These are phyloP conservation scores for Altica lythri DNA, from an alignment of 2,888 invertebrate species.

Conservation along the genomic window DNA sequence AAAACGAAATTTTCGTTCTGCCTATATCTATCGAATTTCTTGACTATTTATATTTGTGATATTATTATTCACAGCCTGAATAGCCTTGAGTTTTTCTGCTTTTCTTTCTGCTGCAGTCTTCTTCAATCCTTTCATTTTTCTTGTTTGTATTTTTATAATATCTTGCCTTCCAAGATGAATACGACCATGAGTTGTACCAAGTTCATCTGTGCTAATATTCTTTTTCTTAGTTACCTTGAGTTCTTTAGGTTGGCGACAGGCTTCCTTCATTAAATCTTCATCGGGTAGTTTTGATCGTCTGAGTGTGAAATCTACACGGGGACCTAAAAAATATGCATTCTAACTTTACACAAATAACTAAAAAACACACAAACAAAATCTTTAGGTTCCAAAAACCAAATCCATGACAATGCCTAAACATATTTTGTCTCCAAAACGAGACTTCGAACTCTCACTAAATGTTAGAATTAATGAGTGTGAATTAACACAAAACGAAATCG, in stretches of 20 bases:
- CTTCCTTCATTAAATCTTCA: conserved; percentile 83
- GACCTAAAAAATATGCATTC: conserved; percentile 65
- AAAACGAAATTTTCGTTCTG: neutral
- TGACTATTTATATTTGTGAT: conserved; percentile 11
- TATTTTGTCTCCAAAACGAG: too few species aligned
- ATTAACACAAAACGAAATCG: too few species aligned
- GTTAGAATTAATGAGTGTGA: too few species aligned
- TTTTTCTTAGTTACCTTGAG: conserved; percentile 83
- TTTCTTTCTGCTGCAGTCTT: conserved; percentile 74
- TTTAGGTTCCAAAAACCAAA: neutral
- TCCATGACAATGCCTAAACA: too few species aligned
- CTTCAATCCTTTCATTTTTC: conserved; percentile 88
- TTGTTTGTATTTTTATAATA: conserved; percentile 80
- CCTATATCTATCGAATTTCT: conserved; percentile 9
- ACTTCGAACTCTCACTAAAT: too few species aligned
- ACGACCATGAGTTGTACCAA: conserved; percentile 89
- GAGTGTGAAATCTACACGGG: conserved; percentile 84
- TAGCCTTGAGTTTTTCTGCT: conserved; percentile 56
- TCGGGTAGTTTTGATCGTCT: conserved; percentile 88
- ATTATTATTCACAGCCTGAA: conserved; percentile 34
- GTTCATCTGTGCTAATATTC: conserved; percentile 84
- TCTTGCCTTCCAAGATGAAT: conserved; percentile 93
- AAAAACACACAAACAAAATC: neutral
- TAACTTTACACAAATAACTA: neutral
- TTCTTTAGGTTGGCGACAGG: conserved; percentile 79